Conservation (phyloP, 2,888 invertebrate species). For the Gordius sp. region DNA sequence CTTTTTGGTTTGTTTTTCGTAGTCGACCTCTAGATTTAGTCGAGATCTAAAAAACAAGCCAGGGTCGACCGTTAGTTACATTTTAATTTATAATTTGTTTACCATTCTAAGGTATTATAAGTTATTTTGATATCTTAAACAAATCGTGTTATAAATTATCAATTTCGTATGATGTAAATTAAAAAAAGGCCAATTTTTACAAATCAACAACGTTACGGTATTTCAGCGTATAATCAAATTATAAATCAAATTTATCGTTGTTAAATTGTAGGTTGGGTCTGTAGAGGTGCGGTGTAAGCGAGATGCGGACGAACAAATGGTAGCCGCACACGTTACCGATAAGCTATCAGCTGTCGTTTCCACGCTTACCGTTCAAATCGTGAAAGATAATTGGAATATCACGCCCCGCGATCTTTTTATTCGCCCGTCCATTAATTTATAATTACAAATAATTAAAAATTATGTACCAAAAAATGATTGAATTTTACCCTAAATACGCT, state of each 20-base stretch:
- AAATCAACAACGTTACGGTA: neutral
- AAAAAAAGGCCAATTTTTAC: neutral
- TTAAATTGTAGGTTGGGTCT: conserved; percentile 31
- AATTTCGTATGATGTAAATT: neutral
- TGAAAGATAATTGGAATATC: conserved; percentile 32
- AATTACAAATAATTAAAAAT: too few relatives aligned
- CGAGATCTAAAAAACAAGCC: too few relatives aligned
- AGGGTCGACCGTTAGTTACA: too few relatives aligned
- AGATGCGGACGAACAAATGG: conserved; percentile 39
- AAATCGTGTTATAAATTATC: neutral
- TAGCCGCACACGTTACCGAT: conserved; percentile 36
- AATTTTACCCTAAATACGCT: too few relatives aligned
- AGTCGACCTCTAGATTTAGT: too few relatives aligned
- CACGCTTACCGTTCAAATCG: conserved; percentile 36
- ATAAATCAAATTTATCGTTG: conserved; percentile 11
- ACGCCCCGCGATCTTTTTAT: too few relatives aligned
- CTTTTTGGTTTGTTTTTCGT: too few relatives aligned
- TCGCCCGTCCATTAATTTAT: too few relatives aligned
- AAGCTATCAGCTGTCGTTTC: conserved; percentile 35
- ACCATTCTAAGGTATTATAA: neutral
- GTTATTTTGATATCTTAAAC: neutral
- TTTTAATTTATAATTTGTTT: neutral
- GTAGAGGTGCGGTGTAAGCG: conserved; percentile 37
- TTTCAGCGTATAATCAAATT: neutral
- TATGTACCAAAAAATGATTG: too few relatives aligned